Evolutionary conservation across 2,797 vertebrate species (phyloP), one percentile per base, ranked within the genome.

Genomic region (Molossus alvarezi): DNA sequence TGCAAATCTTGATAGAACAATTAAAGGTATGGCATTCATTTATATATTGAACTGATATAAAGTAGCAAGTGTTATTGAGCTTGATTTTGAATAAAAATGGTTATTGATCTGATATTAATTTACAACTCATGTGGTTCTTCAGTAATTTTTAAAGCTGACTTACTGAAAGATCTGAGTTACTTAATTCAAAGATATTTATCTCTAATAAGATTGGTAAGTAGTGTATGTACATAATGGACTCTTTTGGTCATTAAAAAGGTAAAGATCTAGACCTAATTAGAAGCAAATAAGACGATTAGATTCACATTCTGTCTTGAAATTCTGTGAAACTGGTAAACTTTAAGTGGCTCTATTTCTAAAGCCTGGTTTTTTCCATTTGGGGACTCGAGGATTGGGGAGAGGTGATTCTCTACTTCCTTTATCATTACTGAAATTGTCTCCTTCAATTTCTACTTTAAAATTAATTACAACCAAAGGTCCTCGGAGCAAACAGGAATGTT

Each of bases 1-100:
- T 99, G 48, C 99, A 99, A 98, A 99, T 99, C 98, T 98, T 99
- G 96, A 99, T 99, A 96, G 99, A 99, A 97, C 99, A 99, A 65
- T 97, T 99, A 97, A 99, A 99, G 99, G 99, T 99, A 99, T 82
- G 92, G 4, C 58, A 73, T 90, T 93, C 17, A 0, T 75, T 94
- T 95, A 72, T 51, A n/a, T 77, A 14, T 51, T 76, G 55, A 62
- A 72, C 65, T 89, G 33, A 73, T 89, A 53, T 18, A 69, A 91
- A 90, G 14, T 89, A 94, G 37, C 84, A 76, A 55, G 76, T 75
- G 45, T 71, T 77, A 53, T 25, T 86, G 33, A 93, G 3, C 67
- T 81, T 94, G 12, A 86, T 90, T 96, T 93, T 82, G 9, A 72
- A 29, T 84, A 64, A 75, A 79, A 83, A 64, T 4, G 18, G 37